Conservation (phyloP, 2,888 invertebrate species). For the Strigamia maritima region DNA sequence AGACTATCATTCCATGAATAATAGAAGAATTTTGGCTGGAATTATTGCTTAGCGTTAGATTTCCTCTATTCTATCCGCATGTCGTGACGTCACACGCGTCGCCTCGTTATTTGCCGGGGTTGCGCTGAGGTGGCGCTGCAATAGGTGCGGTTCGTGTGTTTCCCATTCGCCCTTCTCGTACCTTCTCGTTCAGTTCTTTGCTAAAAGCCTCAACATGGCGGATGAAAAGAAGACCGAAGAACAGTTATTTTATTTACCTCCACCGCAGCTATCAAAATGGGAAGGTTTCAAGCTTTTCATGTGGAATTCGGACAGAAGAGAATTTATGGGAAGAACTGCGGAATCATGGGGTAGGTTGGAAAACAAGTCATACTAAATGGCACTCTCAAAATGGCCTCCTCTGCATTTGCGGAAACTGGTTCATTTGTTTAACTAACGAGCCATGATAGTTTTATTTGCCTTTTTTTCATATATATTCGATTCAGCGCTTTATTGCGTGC, state of each 20-base stretch:
- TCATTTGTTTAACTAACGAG: constrained; percentile 2
- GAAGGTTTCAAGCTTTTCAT: constrained; percentile 79
- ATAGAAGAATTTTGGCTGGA: background rate
- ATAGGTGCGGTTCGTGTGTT: background rate
- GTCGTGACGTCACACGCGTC: background rate
- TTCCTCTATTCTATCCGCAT: background rate
- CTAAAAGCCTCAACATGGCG: constrained; percentile 40
- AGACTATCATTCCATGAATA: too few relatives aligned
- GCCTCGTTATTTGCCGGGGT: background rate
- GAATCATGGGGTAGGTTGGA: constrained; percentile 86
- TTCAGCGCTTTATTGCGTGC: background rate
- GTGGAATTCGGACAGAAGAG: constrained; percentile 88
- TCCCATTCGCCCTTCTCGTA: constrained; percentile 5
- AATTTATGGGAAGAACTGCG: constrained; percentile 86
- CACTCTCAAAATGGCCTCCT: constrained; percentile 23
- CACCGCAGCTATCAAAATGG: constrained; percentile 57
- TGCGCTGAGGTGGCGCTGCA: background rate
- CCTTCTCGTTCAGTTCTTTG: background rate
- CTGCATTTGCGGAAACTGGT: constrained; percentile 33
- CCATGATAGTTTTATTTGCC: background rate
- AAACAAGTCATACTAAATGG: background rate
- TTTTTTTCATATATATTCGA: background rate
- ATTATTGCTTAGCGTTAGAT: background rate
- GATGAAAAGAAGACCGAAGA: constrained; percentile 42
- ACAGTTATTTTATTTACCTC: constrained; percentile 41